Base-by-base conservation (phyloP, 2,888 invertebrate species). In the Caenorhabditis sp. region DNA sequence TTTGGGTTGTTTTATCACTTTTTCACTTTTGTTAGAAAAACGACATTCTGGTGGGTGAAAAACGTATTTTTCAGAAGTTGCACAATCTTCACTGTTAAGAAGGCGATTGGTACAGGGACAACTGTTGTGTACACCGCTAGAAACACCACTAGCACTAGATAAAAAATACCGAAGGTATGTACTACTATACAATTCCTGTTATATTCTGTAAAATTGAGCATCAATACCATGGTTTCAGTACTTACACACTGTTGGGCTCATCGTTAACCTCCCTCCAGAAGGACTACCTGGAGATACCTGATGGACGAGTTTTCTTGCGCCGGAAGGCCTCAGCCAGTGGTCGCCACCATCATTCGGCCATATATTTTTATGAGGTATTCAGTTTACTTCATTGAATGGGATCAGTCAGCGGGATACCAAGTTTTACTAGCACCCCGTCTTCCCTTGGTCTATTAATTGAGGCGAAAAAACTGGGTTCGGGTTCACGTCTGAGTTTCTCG, bases 61-160 rank as follows among this genome's bases (percentile, higher is more conserved):
- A n/a, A n/a, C n/a, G n/a, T n/a, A n/a, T 18, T 11, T 84, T 83
- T 28, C 65, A 83, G 85, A 85, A 77, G 83, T 84, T 22, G 83
- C 84, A 5, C 87, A 88, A 37, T 85, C 86, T 15, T 80, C 88
- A 11, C 56, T 88, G 9, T 76, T 88, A 0, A 60, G 88, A 22
- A 71, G 85, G 53, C 64, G 88, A 28, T 78, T 88, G 40, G 83
- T 84, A 18, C 87, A 88, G 69, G 83, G 87, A 26, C 86, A 83
- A 35, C 69, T 88, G 4, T 13, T 40, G 40, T 11, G 13, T 8
- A 83, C 81, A 20, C 79, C 80, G 37, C 72, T 81, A 22, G 77
- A 32, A 32, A 83, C 81, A 22, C 79, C 80, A 47, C 72, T 81
- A 22, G 77, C 32, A 6, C 9, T 32, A 9, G 32, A 80, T 26